phyloP scores from a whole-genome alignment of 2,113 vertebrate genomes.

The Strix aluco region DNA sequence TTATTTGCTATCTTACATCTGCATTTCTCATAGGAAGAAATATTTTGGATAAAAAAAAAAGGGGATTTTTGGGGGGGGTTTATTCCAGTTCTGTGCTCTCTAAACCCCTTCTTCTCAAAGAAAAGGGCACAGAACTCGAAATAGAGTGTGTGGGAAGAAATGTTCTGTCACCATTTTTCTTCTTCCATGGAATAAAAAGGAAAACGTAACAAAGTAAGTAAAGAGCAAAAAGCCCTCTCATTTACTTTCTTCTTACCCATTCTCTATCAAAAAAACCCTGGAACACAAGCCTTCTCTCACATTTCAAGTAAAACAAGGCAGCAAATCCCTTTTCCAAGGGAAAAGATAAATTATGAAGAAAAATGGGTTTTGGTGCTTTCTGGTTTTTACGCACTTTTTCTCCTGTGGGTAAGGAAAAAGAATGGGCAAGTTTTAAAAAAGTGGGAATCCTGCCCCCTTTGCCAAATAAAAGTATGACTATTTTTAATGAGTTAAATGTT shows the following conservation, averaged over 20 bases:
- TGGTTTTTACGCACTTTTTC: neutral
- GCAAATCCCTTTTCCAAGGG: neutral
- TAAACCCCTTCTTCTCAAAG: constrained; percentile 34
- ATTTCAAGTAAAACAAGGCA: neutral
- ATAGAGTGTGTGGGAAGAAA: constrained; percentile 46
- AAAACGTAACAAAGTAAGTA: neutral
- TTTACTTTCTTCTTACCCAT: neutral
- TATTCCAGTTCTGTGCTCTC: constrained; percentile 28
- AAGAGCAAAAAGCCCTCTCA: neutral
- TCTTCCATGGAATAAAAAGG: neutral
- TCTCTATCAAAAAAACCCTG: neutral
- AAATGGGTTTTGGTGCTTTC: neutral
- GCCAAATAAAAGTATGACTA: neutral
- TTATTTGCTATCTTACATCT: neutral
- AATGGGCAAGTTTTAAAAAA: neutral
- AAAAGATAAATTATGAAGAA: neutral
- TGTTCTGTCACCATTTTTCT: constrained; percentile 34
- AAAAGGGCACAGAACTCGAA: constrained; percentile 34
- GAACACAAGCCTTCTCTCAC: neutral
- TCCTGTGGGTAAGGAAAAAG: neutral
- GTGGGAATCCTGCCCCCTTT: neutral
- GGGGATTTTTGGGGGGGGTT: neutral
- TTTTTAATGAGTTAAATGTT: neutral
- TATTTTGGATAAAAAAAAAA: neutral
- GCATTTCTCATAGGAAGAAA: neutral